Base-by-base conservation (phyloP, 2,113 vertebrate species). In the Callithrix jacchus region DNA sequence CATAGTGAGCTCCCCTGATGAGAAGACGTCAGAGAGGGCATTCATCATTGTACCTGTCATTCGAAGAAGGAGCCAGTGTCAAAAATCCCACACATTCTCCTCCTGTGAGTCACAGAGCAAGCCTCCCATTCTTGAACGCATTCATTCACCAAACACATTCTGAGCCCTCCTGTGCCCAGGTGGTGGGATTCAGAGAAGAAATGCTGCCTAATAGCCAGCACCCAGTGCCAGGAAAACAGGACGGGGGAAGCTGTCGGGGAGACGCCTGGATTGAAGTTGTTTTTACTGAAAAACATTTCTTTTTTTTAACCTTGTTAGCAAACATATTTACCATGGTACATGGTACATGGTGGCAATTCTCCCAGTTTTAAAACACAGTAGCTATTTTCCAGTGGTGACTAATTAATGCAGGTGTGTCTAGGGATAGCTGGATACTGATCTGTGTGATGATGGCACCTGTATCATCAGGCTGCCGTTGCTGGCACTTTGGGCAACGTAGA, bases 1-100 rank as follows among this genome's bases (percentile, higher is more conserved):
- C 8, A 11, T 13, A 8, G 5, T 47, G 37, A 68, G 40, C 52
- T 30, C 23, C 14, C 74, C 27, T 27, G 83, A 82, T 40, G 35
- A 40, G 66, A 71, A 92, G 94, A 80, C 0, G 4, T 76, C 79
- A 86, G 23, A 83, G 84, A 86, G 45, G 45, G 68, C 42, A 32
- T 71, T 16, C 54, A 5, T 64, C 27, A 70, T 93, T 66, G 40
- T 45, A 54, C 37, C 81, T 54, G 68, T 85, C 66, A 66, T n/a
- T 52, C 2, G 82, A 96, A 80, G 42, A 70, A 96, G 70, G 42
- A 95, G 82, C 45, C 35, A 13, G 25, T 52, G 58, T 56, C 37
- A 35, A 64, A 89, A 79, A 79, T 27, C 32, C 35, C 52, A 82
- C 45, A 27, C 47, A 14, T 21, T 68, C 35, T 80, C 11, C 17